A percentile compares a stretch with the other conserved stretches of the same genome.
Evolutionary conservation across 2,113 vertebrate species (phyloP).

Genomic region (Zootoca vivipara): DNA sequence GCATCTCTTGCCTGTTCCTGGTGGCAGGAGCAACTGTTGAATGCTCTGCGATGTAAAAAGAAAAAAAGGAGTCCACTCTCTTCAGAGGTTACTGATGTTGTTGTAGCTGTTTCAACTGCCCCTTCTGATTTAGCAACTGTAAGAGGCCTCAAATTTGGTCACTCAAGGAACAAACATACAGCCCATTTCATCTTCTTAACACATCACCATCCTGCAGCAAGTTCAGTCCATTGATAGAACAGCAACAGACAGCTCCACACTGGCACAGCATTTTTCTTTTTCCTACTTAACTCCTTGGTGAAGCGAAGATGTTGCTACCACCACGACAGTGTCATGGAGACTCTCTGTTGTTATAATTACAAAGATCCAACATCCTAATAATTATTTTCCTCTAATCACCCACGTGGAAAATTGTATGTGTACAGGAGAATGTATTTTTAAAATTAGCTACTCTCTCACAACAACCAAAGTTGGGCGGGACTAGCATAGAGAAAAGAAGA

Average conservation of each 20-base stretch:
- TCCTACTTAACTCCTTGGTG: background rate
- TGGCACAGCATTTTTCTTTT: background rate
- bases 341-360: constrained; percentile 34
- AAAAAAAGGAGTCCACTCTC: background rate
- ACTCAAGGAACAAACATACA: background rate
- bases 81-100: background rate
- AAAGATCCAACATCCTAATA: constrained; percentile 28
- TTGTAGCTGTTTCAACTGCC: background rate
- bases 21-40: background rate
- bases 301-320: background rate
- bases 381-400: constrained; percentile 40
- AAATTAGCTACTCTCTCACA: constrained; percentile 25
- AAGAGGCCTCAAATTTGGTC: background rate
- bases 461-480: background rate
- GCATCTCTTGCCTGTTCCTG: background rate
- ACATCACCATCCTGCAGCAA: background rate
- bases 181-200: too few species aligned
- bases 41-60: too few species aligned
- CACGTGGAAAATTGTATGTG: constrained; percentile 41
- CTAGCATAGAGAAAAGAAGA: background rate
- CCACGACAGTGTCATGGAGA: background rate
- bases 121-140: background rate
- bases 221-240: too few species aligned
- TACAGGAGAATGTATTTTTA: constrained; percentile 14
- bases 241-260: background rate